phyloP scores from a whole-genome alignment of 2,888 invertebrate species.

The Parascotia fuliginaria region DNA sequence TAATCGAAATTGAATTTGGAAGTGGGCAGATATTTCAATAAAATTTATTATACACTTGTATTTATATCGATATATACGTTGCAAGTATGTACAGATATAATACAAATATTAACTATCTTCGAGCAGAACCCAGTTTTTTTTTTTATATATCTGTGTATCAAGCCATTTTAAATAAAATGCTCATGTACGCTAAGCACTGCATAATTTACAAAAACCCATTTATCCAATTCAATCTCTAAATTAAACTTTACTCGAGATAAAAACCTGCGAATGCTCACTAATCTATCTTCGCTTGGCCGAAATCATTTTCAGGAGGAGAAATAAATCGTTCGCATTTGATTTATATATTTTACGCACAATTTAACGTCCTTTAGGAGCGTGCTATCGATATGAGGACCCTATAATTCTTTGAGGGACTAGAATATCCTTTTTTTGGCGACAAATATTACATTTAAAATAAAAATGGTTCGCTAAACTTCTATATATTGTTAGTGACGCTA shows the following conservation, averaged over 20 bases:
- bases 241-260: slow-evolving; percentile 28
- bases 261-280: slow-evolving; percentile 32
- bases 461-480: too few relatives aligned
- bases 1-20: too few relatives aligned
- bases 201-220: not conserved
- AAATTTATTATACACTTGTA: too few relatives aligned
- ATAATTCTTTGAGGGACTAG: slow-evolving; percentile 13
- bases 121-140: too few relatives aligned
- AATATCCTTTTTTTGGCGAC: not conserved
- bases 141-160: too few relatives aligned
- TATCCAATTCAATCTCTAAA: slow-evolving; percentile 8
- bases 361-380: slow-evolving; percentile 32
- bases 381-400: slow-evolving; percentile 26
- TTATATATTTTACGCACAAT: slow-evolving; percentile 42
- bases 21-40: too few relatives aligned
- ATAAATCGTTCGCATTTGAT: slow-evolving; percentile 44
- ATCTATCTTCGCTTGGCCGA: slow-evolving; percentile 36
- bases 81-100: too few relatives aligned
- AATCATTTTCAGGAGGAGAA: slow-evolving; percentile 37
- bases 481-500: too few relatives aligned
- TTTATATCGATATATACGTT: too few relatives aligned
- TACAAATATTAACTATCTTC: too few relatives aligned
- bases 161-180: too few relatives aligned
- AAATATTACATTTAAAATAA: slow-evolving; percentile 1
- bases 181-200: not conserved